phyloP scores from a whole-genome alignment of 2,888 invertebrate species.

The Omphaloscelis lunosa region DNA sequence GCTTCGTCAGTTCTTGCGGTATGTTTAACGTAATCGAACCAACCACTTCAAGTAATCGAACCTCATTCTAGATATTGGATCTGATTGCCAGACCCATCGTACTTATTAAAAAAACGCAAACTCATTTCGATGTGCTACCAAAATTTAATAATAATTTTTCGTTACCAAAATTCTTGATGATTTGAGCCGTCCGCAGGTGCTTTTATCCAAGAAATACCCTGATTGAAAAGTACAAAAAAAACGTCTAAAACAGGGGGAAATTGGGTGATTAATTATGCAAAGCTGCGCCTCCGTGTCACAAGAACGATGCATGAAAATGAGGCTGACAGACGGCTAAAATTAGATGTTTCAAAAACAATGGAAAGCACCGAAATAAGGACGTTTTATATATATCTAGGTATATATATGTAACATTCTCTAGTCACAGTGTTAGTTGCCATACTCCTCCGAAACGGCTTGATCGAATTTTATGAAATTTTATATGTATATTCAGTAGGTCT shows the following conservation, averaged over 20 bases:
- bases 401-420: no score
- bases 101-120: constrained; percentile 63
- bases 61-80: constrained; percentile 75
- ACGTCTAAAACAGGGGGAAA: constrained; percentile 22
- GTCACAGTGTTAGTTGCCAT: no score
- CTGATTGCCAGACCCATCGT: constrained; percentile 71
- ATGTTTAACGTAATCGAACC: constrained; percentile 73
- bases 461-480: no score
- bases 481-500: no score
- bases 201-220: constrained; percentile 23
- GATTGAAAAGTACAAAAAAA: constrained; percentile 33
- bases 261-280: constrained; percentile 58
- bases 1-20: constrained; percentile 56
- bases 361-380: constrained; percentile 9
- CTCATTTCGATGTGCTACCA: constrained; percentile 34
- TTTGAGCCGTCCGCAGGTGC: constrained; percentile 18
- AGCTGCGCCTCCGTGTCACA: constrained; percentile 49
- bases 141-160: constrained; percentile 46
- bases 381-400: no score
- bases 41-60: constrained; percentile 77
- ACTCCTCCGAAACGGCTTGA: no score
- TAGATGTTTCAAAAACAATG: constrained; percentile 41
- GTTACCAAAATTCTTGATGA: constrained; percentile 23
- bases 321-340: constrained; percentile 37
- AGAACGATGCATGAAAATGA: constrained; percentile 49